These are phyloP conservation scores for Rhagologus leucostigma DNA, from an alignment of 2,113 vertebrate species.

Conservation along the genomic window DNA sequence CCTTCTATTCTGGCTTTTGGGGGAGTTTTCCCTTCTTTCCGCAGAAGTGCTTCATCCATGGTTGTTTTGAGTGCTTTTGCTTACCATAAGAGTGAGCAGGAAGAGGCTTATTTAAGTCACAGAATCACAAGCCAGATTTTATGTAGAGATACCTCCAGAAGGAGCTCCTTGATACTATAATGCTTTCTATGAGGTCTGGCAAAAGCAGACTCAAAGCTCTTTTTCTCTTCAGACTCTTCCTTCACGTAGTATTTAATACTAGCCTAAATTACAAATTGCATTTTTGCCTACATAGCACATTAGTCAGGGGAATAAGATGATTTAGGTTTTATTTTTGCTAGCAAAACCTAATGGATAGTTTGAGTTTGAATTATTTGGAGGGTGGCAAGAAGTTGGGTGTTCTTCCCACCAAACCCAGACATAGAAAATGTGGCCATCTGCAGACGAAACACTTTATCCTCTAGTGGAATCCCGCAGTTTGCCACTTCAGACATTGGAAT, in stretches of 20 bases:
- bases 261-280: background rate
- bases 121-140: background rate
- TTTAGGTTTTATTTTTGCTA: background rate
- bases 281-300: background rate
- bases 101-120: background rate
- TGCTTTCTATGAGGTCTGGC: background rate
- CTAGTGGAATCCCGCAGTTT: background rate
- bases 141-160: background rate
- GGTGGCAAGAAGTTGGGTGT: rapidly evolving
- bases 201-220: background rate
- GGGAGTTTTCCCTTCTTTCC: background rate
- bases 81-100: background rate
- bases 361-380: background rate
- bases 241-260: background rate
- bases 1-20: background rate
- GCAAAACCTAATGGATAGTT: background rate
- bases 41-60: background rate
- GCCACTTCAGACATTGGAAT: background rate
- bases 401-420: background rate
- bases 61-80: background rate
- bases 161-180: background rate
- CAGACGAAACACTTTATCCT: background rate
- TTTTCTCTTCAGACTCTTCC: background rate
- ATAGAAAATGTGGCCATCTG: background rate
- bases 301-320: background rate